Percentiles rank a stretch among this genome's conserved stretches.
phyloP scores from a whole-genome alignment of 1,140 invertebrate genomes.

The Saccostrea cuccullata region DNA sequence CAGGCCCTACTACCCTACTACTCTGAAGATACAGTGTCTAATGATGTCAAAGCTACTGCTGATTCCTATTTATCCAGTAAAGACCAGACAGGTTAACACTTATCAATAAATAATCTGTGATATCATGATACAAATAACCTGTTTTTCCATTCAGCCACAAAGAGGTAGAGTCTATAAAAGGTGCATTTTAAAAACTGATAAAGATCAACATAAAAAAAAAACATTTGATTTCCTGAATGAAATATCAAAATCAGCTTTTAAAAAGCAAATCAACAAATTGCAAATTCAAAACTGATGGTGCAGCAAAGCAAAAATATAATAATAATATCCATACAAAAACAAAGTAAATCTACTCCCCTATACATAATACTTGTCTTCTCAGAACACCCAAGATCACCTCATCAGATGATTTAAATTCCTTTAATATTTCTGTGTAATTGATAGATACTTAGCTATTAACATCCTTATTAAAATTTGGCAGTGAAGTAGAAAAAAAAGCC shows the following conservation, averaged over 20 bases:
- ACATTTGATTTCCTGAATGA: slow-evolving; percentile 21
- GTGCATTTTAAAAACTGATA: not conserved
- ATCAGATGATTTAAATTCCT: not conserved
- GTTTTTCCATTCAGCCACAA: slow-evolving; percentile 5
- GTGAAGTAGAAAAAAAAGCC: not conserved
- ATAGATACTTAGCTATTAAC: not conserved
- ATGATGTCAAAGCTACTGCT: not conserved
- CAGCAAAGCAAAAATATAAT: not conserved
- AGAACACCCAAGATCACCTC: not conserved
- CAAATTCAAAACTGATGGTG: not conserved
- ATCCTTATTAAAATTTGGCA: slow-evolving; percentile 6
- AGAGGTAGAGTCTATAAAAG: slow-evolving; percentile 19
- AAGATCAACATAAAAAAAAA: not conserved
- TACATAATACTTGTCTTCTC: not conserved
- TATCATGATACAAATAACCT: not conserved
- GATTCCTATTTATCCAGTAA: not conserved
- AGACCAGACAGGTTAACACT: not conserved
- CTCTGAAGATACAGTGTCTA: not conserved
- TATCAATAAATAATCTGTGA: not conserved
- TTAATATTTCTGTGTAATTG: not conserved
- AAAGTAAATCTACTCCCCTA: not conserved
- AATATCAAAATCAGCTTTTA: not conserved
- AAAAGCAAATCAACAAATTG: not conserved
- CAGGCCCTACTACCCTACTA: not conserved
- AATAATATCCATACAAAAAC: not conserved